Evolutionary conservation across 2,888 invertebrate genomes (phyloP), one percentile per base, ranked within the genome.

Genomic region (Hemistola chrysoprasaria): DNA sequence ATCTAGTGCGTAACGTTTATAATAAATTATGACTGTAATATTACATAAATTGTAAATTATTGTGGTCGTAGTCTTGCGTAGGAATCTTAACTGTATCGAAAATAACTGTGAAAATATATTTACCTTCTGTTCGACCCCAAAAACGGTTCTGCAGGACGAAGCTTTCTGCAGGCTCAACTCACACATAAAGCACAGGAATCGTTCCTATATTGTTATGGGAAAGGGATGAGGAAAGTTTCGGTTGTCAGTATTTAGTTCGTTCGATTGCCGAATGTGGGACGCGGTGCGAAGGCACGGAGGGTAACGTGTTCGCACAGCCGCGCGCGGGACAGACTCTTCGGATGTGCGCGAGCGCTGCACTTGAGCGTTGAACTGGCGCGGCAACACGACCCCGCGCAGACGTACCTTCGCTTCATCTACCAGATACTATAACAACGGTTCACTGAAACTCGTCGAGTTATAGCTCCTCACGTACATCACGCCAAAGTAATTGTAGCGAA

Each of bases 351-450:
- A 56, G 75, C 77, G 75, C 71, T 79, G 82, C 81, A 81, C 81
- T 78, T 84, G 80, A 82, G 71, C 84, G 74, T 79, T 80, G 82
- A 84, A 85, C 85, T 78, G 77, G 67, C 74, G 61, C 63, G 68
- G 28, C 60, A 65, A 81, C 69, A 71, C 82, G 69, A 22, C 71
- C 71, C 44, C 55, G 46, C 31, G 44, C 39, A 46, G 59, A 56
- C 56, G 67, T 36, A 26, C 54, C 28, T 51, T 46, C 46, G 31
- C 38, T 39, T 48, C 37, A 30, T 34, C 41, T 32, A 37, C 8
- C 47, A 25, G 36, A 32, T 44, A 16, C 2, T 16, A 4, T 41
- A 38, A 45, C 49, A 40, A 48, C 53, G 11, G 46, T 41, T 66
- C 59, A 56, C 57, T 40, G 27, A 65, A 78, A 54, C 65, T 58